Conservation (phyloP, 2,888 invertebrate species). For the Melieria omissa region DNA sequence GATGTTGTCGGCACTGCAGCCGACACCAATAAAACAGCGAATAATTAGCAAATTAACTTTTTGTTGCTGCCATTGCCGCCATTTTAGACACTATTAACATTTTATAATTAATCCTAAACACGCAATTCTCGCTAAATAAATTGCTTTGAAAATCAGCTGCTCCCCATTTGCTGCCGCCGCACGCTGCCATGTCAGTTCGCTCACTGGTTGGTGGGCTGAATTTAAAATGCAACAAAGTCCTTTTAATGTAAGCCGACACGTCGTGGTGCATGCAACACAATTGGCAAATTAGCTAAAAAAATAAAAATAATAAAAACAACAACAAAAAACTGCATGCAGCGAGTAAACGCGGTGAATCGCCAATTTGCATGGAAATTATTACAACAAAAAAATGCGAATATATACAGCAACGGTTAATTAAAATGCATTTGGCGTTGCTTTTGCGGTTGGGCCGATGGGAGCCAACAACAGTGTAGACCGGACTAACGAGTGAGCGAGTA, state of each 20-base stretch:
- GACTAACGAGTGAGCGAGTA: constrained; percentile 53
- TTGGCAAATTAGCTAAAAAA: no score
- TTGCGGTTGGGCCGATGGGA: neutral
- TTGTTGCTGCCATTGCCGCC: constrained; percentile 38
- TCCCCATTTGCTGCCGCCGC: no score
- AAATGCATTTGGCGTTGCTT: constrained; percentile 55
- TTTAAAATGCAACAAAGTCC: no score
- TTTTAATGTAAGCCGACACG: no score
- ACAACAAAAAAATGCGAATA: constrained; percentile 22
- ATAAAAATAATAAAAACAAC: no score
- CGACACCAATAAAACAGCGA: constrained; percentile 29
- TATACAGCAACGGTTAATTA: constrained; percentile 53
- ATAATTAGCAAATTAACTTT: constrained; percentile 37
- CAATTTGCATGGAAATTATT: constrained; percentile 57
- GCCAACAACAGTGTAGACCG: constrained; percentile 30
- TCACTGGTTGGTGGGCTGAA: no score
- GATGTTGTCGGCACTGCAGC: neutral
- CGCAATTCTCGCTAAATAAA: constrained; percentile 60
- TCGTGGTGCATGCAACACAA: no score
- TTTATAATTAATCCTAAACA: constrained; percentile 63
- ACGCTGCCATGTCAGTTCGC: no score
- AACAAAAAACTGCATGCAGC: neutral
- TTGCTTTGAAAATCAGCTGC: constrained; percentile 3
- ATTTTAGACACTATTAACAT: constrained; percentile 56
- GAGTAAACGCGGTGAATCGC: neutral